Conservation (phyloP, 1,140 invertebrate genomes). For the Bilobella aurantiaca region DNA sequence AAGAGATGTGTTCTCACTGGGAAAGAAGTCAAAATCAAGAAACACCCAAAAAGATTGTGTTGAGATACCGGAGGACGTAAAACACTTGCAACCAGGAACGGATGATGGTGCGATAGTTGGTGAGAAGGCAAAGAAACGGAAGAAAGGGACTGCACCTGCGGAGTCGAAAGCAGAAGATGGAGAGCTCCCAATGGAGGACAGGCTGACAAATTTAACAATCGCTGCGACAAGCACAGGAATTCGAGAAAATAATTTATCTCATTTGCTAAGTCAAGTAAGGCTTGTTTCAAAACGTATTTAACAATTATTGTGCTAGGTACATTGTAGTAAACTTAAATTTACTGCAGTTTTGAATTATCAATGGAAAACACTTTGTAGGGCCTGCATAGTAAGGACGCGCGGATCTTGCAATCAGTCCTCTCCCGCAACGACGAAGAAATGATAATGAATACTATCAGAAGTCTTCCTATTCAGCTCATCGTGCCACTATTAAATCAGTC, state of each 20-base stretch:
- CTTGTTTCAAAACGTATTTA: too few relatives aligned
- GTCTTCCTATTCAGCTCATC: slow-evolving; percentile 52
- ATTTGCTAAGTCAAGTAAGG: slow-evolving; percentile 50
- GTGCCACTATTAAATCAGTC: slow-evolving; percentile 51
- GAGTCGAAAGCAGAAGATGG: slow-evolving; percentile 35
- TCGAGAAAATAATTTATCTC: slow-evolving; percentile 55
- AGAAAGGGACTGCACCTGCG: slow-evolving; percentile 43
- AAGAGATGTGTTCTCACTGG: slow-evolving; percentile 17
- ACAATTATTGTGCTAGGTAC: too few relatives aligned
- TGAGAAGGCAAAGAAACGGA: slow-evolving; percentile 4
- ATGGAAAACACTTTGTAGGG: too few relatives aligned
- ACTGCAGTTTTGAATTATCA: slow-evolving; percentile 1
- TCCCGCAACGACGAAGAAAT: slow-evolving; percentile 46
- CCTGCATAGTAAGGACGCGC: slow-evolving; percentile 62
- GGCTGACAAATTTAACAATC: slow-evolving; percentile 58
- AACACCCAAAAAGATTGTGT: slow-evolving; percentile 3
- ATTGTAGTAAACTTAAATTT: too few relatives aligned
- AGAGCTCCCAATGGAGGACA: slow-evolving; percentile 62
- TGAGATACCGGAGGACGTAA: slow-evolving; percentile 25
- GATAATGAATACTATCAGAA: slow-evolving; percentile 51
- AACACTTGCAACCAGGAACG: slow-evolving; percentile 28
- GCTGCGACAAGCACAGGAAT: slow-evolving; percentile 41
- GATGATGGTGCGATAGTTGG: neutral
- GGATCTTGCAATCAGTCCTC: slow-evolving; percentile 49
- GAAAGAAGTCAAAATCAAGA: slow-evolving; percentile 15